Evolutionary conservation across 2,797 vertebrate species (phyloP).

Genomic region (Sorex maritimensis): DNA sequence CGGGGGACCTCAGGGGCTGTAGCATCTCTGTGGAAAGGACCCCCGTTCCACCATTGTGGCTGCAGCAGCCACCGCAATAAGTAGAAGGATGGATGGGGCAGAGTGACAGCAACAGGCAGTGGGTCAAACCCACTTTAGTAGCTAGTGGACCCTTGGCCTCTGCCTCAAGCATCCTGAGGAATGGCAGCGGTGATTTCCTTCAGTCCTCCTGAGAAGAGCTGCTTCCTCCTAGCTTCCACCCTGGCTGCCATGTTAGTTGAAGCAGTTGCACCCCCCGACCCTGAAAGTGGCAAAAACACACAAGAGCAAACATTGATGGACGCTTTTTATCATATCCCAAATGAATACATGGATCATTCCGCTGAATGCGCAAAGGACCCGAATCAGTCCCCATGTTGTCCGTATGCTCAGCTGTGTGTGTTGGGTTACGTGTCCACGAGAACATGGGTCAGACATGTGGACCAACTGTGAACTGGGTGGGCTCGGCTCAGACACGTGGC

Average conservation of each 20-base stretch:
- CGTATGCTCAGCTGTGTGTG: background rate
- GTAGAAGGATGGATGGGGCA: background rate
- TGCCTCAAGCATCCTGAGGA: background rate
- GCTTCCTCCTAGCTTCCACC: background rate
- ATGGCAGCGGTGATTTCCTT: background rate
- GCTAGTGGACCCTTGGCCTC: background rate
- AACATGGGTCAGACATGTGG: background rate
- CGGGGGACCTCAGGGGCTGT: background rate
- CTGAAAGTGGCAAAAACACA: background rate
- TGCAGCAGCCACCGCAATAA: background rate
- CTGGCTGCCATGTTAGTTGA: background rate
- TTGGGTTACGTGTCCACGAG: background rate
- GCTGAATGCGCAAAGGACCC: background rate
- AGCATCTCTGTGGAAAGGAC: background rate
- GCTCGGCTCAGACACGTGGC: background rate
- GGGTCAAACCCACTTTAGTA: background rate
- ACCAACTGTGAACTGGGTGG: background rate
- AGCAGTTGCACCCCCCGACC: background rate
- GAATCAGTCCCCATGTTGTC: background rate
- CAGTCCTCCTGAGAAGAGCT: constrained; percentile 29
- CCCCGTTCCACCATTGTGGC: background rate
- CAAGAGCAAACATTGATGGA: background rate
- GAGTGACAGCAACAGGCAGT: background rate
- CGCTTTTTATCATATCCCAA: constrained; percentile 18
- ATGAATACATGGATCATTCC: constrained; percentile 67